phyloP scores from a whole-genome alignment of 2,888 invertebrate genomes.

The Zhengitettix transpicula region DNA sequence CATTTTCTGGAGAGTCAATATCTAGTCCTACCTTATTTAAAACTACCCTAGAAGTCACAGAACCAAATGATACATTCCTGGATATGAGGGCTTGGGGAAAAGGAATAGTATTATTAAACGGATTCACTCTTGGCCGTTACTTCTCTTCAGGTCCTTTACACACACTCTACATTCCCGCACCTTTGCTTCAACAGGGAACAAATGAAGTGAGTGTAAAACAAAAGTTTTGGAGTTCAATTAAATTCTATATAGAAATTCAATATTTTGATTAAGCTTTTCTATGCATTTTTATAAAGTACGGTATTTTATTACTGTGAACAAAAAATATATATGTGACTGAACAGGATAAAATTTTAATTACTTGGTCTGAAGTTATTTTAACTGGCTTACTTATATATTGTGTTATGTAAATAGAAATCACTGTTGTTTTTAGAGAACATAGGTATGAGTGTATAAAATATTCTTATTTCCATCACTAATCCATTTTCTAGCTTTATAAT shows the following conservation, averaged over 20 bases:
- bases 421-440: too few species aligned
- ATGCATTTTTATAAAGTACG: background rate
- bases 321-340: too few species aligned
- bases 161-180: slow-evolving; percentile 67
- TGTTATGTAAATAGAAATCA: too few species aligned
- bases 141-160: slow-evolving; percentile 70
- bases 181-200: slow-evolving; percentile 40
- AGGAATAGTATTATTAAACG: slow-evolving; percentile 71
- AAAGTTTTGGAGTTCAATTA: background rate
- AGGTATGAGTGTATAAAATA: too few species aligned
- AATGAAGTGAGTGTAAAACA: slow-evolving; percentile 30
- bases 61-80: slow-evolving; percentile 58
- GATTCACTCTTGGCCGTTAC: slow-evolving; percentile 72
- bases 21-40: slow-evolving; percentile 29
- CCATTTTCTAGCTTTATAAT: too few species aligned
- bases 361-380: too few species aligned
- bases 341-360: too few species aligned
- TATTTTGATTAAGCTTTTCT: background rate
- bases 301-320: too few species aligned
- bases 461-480: too few species aligned
- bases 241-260: background rate
- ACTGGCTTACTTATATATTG: too few species aligned
- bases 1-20: slow-evolving; percentile 5
- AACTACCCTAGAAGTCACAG: slow-evolving; percentile 27
- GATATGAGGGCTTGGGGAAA: slow-evolving; percentile 71